Evolutionary conservation across 2,888 invertebrate genomes (phyloP).

Genomic region (Acronicta leporina): DNA sequence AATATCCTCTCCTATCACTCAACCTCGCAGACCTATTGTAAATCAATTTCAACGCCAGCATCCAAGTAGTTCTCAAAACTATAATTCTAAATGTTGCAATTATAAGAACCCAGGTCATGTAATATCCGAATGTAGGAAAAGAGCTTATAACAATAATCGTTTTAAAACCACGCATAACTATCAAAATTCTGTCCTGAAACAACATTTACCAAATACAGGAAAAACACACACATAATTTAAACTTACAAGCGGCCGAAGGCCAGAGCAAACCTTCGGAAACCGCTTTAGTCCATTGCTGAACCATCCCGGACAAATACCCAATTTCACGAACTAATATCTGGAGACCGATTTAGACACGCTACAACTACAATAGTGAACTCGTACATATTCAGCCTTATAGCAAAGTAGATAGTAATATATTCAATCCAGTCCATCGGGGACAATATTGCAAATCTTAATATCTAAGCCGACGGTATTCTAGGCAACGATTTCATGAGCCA

Average conservation of each 20-base stretch:
- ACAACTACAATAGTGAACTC: too few relatives aligned
- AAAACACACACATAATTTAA: too few relatives aligned
- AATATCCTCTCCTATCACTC: background rate
- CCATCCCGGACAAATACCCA: too few relatives aligned
- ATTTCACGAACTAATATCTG: too few relatives aligned
- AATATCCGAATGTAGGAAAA: background rate
- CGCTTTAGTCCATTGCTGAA: background rate
- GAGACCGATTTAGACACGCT: background rate
- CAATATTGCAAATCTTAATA: background rate
- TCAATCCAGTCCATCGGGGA: too few relatives aligned
- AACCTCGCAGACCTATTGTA: background rate
- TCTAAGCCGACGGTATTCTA: conserved; percentile 32
- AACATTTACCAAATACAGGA: too few relatives aligned
- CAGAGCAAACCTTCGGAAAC: background rate
- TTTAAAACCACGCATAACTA: too few relatives aligned
- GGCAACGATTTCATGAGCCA: conserved; percentile 58
- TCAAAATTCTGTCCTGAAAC: too few relatives aligned
- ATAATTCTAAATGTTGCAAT: background rate
- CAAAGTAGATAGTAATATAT: too few relatives aligned
- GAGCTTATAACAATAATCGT: too few relatives aligned
- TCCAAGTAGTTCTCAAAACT: background rate
- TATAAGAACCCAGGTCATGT: conserved; percentile 1
- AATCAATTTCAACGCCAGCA: conserved; percentile 1
- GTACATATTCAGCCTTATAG: too few relatives aligned
- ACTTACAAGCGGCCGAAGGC: too few relatives aligned